phyloP scores from a whole-genome alignment of 2,888 invertebrate genomes.

The Xylophagus ater region DNA sequence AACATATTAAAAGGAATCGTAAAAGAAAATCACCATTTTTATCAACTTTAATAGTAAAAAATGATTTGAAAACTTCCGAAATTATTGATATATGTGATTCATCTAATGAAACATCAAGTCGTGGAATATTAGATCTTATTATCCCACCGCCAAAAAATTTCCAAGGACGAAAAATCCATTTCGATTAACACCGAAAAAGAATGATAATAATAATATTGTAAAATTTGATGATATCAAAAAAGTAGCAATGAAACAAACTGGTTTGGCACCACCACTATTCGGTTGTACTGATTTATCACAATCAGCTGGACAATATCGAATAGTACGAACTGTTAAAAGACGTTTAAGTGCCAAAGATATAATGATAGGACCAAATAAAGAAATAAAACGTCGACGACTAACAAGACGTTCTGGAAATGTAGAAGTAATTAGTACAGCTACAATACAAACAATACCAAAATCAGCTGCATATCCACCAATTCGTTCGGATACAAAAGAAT shows the following conservation, averaged over 20 bases:
- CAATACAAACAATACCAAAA: conserved; percentile 44
- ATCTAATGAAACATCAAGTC: conserved; percentile 74
- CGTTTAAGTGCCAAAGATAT: conserved; percentile 82
- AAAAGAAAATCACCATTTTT: conserved; percentile 36
- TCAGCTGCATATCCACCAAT: conserved; percentile 47
- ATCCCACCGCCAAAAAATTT: conserved; percentile 83
- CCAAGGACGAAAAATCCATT: conserved; percentile 86
- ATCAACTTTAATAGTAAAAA: conserved; percentile 21
- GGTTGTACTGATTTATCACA: conserved; percentile 46
- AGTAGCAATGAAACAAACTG: conserved; percentile 8
- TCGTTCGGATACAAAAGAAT: conserved; percentile 44
- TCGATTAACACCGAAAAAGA: conserved; percentile 40
- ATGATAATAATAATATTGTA: conserved; percentile 13
- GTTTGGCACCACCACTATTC: conserved; percentile 3
- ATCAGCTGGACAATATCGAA: conserved; percentile 41
- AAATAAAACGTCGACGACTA: conserved; percentile 61
- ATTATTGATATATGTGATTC: conserved; percentile 47
- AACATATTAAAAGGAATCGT: conserved; percentile 25
- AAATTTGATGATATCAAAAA: too few species aligned
- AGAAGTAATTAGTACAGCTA: conserved; percentile 38
- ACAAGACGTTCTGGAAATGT: conserved; percentile 45
- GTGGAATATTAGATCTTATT: conserved; percentile 73
- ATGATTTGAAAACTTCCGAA: conserved; percentile 3
- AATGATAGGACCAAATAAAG: conserved; percentile 73
- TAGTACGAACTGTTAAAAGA: conserved; percentile 60